phyloP scores from a whole-genome alignment of 2,113 vertebrate species.

The Myiozetetes cayanensis region DNA sequence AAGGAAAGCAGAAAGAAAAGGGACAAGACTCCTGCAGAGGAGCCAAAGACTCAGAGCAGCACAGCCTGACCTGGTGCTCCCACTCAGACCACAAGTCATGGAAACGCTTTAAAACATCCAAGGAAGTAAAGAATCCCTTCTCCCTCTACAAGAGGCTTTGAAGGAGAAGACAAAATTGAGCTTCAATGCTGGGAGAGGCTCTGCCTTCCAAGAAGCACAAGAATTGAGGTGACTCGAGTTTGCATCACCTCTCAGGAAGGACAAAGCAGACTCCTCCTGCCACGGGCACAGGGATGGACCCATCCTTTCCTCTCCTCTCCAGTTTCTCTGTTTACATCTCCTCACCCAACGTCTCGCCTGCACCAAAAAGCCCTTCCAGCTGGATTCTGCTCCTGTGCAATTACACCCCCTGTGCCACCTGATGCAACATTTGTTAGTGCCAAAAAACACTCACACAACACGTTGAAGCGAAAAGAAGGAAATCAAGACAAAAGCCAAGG shows the following conservation, averaged over 20 bases:
- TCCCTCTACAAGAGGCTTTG: neutral
- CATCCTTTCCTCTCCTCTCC: neutral
- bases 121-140: neutral
- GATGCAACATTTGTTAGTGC: neutral
- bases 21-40: neutral
- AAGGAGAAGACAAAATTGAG: neutral
- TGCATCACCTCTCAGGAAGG: neutral
- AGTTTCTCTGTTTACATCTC: neutral
- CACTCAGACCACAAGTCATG: fast-evolving
- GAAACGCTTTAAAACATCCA: neutral
- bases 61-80: neutral
- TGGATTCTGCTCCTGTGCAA: neutral
- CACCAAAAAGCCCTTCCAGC: neutral
- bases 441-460: neutral
- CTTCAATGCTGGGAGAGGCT: fast-evolving
- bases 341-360: neutral
- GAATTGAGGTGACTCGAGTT: fast-evolving
- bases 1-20: neutral
- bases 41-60: neutral
- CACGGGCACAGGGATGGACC: fast-evolving
- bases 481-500: constrained; percentile 27
- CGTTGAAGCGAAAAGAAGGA: neutral
- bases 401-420: neutral
- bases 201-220: neutral
- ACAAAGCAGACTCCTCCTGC: neutral